Conservation (phyloP, 2,113 vertebrate species). For the Lepisosteus osseus region DNA sequence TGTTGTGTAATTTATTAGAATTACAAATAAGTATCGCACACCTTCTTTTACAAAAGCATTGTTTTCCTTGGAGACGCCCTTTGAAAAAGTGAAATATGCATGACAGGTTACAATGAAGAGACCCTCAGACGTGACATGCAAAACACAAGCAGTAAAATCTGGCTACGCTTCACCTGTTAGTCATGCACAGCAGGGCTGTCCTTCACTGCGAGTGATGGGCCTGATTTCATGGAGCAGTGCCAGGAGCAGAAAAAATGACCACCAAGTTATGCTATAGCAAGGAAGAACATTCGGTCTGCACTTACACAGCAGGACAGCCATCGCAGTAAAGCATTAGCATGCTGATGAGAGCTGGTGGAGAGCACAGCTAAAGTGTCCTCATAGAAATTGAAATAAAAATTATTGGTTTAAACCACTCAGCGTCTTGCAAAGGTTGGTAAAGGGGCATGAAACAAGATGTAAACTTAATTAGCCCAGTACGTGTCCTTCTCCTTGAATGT, state of each 20-base stretch:
- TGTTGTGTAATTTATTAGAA: too few species aligned
- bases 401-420: conserved; percentile 5
- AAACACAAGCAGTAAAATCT: conserved; percentile 37
- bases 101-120: conserved; percentile 36
- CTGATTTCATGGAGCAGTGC: conserved; percentile 47
- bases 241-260: conserved; percentile 39
- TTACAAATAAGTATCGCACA: neutral
- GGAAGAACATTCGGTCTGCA: conserved; percentile 38
- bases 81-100: conserved; percentile 21
- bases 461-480: conserved; percentile 1
- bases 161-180: conserved; percentile 55
- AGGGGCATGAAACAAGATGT: conserved; percentile 3
- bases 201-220: conserved; percentile 36
- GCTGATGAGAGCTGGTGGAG: conserved; percentile 6
- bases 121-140: conserved; percentile 29
- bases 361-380: conserved; percentile 3
- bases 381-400: conserved; percentile 13
- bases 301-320: conserved; percentile 42
- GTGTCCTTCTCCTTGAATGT: neutral
- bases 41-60: neutral
- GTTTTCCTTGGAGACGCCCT: conserved; percentile 18
- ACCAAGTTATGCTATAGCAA: conserved; percentile 33
- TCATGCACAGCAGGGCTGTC: conserved; percentile 40
- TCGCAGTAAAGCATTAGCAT: conserved; percentile 27
- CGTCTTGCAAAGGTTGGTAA: neutral